phyloP scores from a whole-genome alignment of 2,888 invertebrate genomes.

The Hydriomena furcata region DNA sequence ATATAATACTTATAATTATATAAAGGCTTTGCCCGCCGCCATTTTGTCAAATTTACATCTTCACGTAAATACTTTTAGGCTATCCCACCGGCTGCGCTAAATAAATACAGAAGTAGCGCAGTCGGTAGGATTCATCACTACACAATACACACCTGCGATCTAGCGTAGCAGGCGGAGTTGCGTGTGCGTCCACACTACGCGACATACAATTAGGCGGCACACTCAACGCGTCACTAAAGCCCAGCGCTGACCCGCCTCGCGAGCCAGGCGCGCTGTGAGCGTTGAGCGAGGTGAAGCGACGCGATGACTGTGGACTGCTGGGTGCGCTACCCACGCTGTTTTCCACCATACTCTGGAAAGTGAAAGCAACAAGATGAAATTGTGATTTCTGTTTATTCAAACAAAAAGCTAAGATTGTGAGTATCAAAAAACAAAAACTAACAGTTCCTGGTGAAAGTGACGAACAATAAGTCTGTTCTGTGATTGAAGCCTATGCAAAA shows the following conservation, averaged over 20 bases:
- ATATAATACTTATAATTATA: no score
- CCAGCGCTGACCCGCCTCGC: constrained; percentile 76
- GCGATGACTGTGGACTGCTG: constrained; percentile 70
- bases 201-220: constrained; percentile 72
- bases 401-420: no score
- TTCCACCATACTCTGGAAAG: constrained; percentile 63
- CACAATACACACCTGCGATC: constrained; percentile 70
- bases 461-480: no score
- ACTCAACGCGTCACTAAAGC: constrained; percentile 58
- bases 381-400: no score
- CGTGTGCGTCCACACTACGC: constrained; percentile 80
- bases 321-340: constrained; percentile 86
- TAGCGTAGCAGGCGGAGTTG: constrained; percentile 68
- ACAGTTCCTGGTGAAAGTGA: no score
- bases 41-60: no score
- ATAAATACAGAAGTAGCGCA: neutral
- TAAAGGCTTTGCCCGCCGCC: no score
- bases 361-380: neutral
- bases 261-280: constrained; percentile 55
- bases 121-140: constrained; percentile 3
- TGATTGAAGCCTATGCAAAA: no score
- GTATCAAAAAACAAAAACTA: no score
- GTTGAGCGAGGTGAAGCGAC: constrained; percentile 62
- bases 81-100: constrained; percentile 5
- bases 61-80: neutral